phyloP scores from a whole-genome alignment of 2,888 invertebrate species.

The Eurytoma californica region DNA sequence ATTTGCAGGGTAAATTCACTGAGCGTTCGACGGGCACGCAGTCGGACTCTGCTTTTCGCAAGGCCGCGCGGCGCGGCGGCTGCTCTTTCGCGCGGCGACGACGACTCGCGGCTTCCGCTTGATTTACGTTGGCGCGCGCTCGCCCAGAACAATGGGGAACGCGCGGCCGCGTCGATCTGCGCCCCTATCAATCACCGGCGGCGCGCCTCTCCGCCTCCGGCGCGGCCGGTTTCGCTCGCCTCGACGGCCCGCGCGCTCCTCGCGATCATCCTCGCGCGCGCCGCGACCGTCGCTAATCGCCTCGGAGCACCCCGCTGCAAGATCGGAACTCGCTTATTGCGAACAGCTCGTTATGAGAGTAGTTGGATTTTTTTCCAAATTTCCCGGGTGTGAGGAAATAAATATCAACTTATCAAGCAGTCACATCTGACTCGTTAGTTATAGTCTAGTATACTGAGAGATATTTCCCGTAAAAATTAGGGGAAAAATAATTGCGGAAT shows the following conservation, averaged over 20 bases:
- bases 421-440: too few species aligned
- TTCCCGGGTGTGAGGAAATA: too few species aligned
- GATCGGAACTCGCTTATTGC: conserved; percentile 1
- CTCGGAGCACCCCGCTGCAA: too few species aligned
- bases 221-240: conserved; percentile 40
- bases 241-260: conserved; percentile 17
- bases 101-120: conserved; percentile 60
- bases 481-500: too few species aligned
- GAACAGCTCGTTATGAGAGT: too few species aligned
- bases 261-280: conserved; percentile 36
- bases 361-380: too few species aligned
- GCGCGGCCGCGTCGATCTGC: conserved; percentile 73
- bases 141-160: conserved; percentile 70
- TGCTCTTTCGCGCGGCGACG: background rate
- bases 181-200: conserved; percentile 71
- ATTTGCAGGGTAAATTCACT: too few species aligned
- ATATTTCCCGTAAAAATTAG: too few species aligned
- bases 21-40: too few species aligned
- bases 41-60: too few species aligned
- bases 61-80: background rate
- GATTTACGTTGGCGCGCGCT: conserved; percentile 68
- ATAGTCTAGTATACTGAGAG: too few species aligned
- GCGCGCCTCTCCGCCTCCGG: conserved; percentile 38
- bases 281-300: background rate
- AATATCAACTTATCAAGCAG: too few species aligned